Conservation (phyloP, 1,140 invertebrate species). For the Steinernema feltiae region DNA sequence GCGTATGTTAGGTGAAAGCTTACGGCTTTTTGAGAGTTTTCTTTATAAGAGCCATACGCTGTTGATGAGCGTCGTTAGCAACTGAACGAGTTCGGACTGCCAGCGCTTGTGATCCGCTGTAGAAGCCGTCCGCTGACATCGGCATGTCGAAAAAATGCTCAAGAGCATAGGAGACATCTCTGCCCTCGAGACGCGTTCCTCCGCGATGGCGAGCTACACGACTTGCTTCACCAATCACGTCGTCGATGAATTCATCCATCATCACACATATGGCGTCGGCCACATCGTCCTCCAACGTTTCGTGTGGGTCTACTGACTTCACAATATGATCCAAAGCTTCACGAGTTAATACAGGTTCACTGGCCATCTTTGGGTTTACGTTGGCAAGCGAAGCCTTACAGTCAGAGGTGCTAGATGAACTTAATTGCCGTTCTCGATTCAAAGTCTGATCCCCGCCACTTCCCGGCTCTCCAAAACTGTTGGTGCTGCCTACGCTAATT, state of each 20-base stretch:
- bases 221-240: not conserved
- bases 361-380: not conserved
- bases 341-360: not conserved
- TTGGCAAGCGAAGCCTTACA: not conserved
- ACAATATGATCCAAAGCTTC: not conserved
- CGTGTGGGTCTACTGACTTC: conserved; percentile 1
- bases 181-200: not conserved
- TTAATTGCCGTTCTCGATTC: not conserved
- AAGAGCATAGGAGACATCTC: conserved; percentile 4
- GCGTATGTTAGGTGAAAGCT: not conserved
- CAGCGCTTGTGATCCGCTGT: not conserved
- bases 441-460: not conserved
- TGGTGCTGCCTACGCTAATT: not conserved
- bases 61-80: not conserved
- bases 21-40: not conserved
- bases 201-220: not conserved
- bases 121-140: not conserved
- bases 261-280: conserved; percentile 5
- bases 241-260: conserved; percentile 6
- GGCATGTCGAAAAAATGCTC: conserved; percentile 6
- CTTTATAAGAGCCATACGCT: not conserved
- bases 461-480: not conserved
- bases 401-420: not conserved
- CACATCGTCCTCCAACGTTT: conserved; percentile 1
- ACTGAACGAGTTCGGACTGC: not conserved